These are phyloP conservation scores for Helogale parvula DNA, from an alignment of 2,113 vertebrate species.

Conservation along the genomic window DNA sequence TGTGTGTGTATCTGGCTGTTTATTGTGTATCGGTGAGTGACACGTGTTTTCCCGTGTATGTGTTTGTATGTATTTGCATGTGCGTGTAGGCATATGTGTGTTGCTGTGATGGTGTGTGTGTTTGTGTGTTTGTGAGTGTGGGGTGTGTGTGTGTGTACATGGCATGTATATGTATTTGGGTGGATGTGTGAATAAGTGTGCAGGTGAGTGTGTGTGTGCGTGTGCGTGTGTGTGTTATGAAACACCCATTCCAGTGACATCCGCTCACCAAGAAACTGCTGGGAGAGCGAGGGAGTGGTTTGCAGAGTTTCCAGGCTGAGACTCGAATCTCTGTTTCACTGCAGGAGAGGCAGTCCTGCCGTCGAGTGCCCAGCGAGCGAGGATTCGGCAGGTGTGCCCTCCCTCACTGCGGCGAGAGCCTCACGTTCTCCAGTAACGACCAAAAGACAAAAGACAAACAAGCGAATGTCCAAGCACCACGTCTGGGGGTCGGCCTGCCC, in stretches of 20 bases:
- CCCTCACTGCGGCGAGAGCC: background rate
- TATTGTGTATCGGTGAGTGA: background rate
- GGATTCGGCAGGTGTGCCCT: constrained; percentile 68
- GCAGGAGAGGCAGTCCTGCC: constrained; percentile 52
- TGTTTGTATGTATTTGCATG: background rate
- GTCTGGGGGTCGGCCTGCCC: background rate
- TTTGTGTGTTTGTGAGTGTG: background rate
- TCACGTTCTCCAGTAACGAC: constrained; percentile 58
- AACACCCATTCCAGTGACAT: constrained; percentile 29
- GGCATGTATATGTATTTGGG: background rate
- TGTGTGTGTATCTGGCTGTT: background rate
- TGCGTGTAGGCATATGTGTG: background rate
- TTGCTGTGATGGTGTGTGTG: background rate
- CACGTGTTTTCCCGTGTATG: background rate
- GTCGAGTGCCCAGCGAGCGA: background rate
- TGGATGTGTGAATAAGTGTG: background rate
- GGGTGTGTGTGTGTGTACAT: background rate
- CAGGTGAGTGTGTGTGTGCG: background rate
- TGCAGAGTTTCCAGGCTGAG: constrained; percentile 35
- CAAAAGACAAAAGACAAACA: constrained; percentile 38
- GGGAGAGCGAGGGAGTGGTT: constrained; percentile 38
- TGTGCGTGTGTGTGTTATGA: background rate
- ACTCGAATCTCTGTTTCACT: constrained; percentile 68
- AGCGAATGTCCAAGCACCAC: background rate
- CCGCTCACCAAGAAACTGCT: background rate